Base-by-base conservation (phyloP, 2,797 vertebrate species). In the Paratrypauchen microcephalus region DNA sequence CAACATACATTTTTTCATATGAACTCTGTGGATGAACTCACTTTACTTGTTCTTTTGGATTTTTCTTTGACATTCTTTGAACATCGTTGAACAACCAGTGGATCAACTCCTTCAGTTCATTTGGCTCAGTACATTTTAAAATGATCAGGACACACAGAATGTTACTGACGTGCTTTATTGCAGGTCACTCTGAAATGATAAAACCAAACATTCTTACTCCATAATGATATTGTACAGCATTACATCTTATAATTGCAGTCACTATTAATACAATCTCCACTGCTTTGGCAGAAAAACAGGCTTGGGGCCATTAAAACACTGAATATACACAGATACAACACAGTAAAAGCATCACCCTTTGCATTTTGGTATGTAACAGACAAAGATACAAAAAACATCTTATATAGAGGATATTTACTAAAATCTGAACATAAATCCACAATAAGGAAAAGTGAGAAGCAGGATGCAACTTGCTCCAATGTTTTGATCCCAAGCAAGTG, bases 111-210 rank as follows among this genome's bases (percentile, higher is more conserved):
- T 45, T 45, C 8, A n/a, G 19, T 21, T 8, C n/a, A 21, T 52
- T 52, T 52, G 7, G 50, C n/a, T 52, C 19, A 21, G 50, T 52
- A 19, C 21, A 24, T 23, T 55, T 23, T 5, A 12, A 55, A 57
- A 18, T 28, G 12, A 28, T 48, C 47, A 58, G 45, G 72, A 80
- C 61, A 6, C 24, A 2, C 5, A 5, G 39, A 1, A 1, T 57
- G 67, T 65, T 55, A 48, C 52, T 54, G 79, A 81, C 80, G 54
- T 71, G 79, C 77, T 87, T 87, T 84, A 88, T 86, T 87, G 80
- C 82, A 83, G 77, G 71, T 84, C 83, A 72, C 72, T 81, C 78
- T 75, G 76, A 84, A 81, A 85, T 72, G 80, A 80, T 80, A 24
- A 82, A 86, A 78, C 66, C 71, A 76, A 66, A 63, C 73, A 81